These are phyloP conservation scores for Galeruca laticollis DNA, from an alignment of 2,888 invertebrate species.

Conservation along the genomic window DNA sequence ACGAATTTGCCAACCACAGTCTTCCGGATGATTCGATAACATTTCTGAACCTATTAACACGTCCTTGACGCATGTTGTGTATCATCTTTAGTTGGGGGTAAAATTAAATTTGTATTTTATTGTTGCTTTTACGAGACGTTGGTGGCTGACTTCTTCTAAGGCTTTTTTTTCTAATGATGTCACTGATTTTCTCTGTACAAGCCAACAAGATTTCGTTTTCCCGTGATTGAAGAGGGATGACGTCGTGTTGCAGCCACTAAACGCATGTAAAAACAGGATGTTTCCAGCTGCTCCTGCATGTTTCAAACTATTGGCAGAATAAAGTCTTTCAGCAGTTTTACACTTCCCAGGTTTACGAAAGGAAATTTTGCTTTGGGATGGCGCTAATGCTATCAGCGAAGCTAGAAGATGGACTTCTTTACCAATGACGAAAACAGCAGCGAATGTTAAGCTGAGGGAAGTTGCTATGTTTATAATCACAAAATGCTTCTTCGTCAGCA, in stretches of 20 bases:
- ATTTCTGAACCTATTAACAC: neutral
- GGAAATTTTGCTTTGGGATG: neutral
- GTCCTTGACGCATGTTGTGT: neutral
- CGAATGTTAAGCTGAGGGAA: no score
- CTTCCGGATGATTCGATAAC: neutral
- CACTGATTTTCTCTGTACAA: no score
- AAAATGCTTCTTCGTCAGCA: neutral
- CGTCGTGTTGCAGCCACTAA: no score
- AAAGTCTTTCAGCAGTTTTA: neutral
- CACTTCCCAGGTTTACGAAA: neutral
- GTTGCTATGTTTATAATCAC: neutral
- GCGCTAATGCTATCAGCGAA: no score
- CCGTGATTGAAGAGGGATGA: no score
- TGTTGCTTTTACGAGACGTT: no score
- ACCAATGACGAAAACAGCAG: constrained; percentile 1
- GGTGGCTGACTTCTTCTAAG: neutral
- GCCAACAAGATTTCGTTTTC: no score
- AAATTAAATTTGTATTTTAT: no score
- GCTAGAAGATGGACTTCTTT: neutral
- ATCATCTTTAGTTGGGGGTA: neutral
- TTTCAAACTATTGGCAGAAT: neutral
- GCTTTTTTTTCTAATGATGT: neutral
- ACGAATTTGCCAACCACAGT: neutral
- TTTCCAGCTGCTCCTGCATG: neutral
- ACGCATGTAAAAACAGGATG: no score